Percentiles rank a stretch among this genome's conserved stretches.
These are phyloP conservation scores for Abrostola triplasia DNA, from an alignment of 2,888 invertebrate genomes.

Conservation along the genomic window DNA sequence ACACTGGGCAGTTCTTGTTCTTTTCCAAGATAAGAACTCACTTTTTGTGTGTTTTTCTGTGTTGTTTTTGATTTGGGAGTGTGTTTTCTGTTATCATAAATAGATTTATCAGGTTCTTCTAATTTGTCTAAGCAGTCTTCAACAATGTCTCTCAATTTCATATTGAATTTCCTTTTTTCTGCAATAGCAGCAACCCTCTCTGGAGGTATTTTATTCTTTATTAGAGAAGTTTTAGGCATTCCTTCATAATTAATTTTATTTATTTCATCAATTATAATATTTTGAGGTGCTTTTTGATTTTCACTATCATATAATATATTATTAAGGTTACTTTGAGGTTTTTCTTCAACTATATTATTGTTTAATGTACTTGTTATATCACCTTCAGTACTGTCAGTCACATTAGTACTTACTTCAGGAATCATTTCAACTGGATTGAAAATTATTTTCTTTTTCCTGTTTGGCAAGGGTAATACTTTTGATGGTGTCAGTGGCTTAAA, in stretches of 20 bases:
- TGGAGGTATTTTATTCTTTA: slow-evolving; percentile 62
- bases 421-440: slow-evolving; percentile 4
- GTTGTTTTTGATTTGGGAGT: slow-evolving; percentile 5
- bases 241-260: slow-evolving; percentile 1
- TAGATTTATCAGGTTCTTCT: slow-evolving; percentile 55
- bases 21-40: slow-evolving; percentile 48
- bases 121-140: slow-evolving; percentile 74
- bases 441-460: slow-evolving; percentile 45
- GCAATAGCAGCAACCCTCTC: slow-evolving; percentile 78
- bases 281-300: slow-evolving; percentile 1
- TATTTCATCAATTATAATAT: not conserved
- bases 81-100: slow-evolving; percentile 38
- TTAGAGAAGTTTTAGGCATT: slow-evolving; percentile 24
- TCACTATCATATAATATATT: not conserved
- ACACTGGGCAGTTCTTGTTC: slow-evolving; percentile 52
- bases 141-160: slow-evolving; percentile 78
- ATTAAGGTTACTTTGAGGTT: not conserved
- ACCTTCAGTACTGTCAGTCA: not conserved
- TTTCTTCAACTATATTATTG: slow-evolving; percentile 8
- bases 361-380: not conserved
- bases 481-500: slow-evolving; percentile 71
- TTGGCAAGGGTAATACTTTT: slow-evolving; percentile 61
- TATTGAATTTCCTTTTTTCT: slow-evolving; percentile 81
- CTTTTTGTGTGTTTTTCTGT: slow-evolving; percentile 13
- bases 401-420: slow-evolving; percentile 7